Base-by-base conservation (phyloP, 2,113 vertebrate genomes). In the Oreochromis niloticus region DNA sequence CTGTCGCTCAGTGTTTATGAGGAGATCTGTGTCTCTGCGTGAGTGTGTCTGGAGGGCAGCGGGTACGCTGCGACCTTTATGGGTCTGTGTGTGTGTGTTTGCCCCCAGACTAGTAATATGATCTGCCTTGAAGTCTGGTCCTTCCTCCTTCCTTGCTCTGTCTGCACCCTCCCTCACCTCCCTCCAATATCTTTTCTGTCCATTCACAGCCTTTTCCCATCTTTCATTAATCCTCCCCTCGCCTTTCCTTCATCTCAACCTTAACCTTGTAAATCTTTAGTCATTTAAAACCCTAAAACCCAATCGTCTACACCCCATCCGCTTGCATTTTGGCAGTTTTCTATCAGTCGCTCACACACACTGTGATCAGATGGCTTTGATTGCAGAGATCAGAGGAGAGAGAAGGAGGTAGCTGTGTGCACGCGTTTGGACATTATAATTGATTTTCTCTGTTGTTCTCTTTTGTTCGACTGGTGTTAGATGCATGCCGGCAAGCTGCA, bases 11-110 rank as follows among this genome's bases (percentile, higher is more conserved):
- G 59, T 55, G 52, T 91, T 91, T 88, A 91, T 11, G 46, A 87
- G 80, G 78, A 81, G 78, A 75, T 88, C 55, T 63, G 50, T 88
- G 83, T 81, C 82, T 85, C 71, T 83, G 89, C 55, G 13, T 81
- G 61, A 80, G 87, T 83, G 86, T 90, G 90, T 95, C 89, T 92
- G 92, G 90, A 93, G 91, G 92, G 84, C 93, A 92, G 79, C 3
- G 91, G 84, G 91, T 93, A 88, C 91, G 91, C 86, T 39, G 82
- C 93, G 94, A 94, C 92, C 91, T 94, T 87, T 91, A 87, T 86
- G 30, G 59, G 88, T 89, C 50, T 88, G 81, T 24, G 89, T 85
- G 61, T 75, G 71, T 82, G 43, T 89, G 79, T 85, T 34, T 90
- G 82, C 87, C 87, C 84, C 88, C 80, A 93, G 73, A 87, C 91